phyloP scores from a whole-genome alignment of 1,140 invertebrate species.

The Bombus fervidus region DNA sequence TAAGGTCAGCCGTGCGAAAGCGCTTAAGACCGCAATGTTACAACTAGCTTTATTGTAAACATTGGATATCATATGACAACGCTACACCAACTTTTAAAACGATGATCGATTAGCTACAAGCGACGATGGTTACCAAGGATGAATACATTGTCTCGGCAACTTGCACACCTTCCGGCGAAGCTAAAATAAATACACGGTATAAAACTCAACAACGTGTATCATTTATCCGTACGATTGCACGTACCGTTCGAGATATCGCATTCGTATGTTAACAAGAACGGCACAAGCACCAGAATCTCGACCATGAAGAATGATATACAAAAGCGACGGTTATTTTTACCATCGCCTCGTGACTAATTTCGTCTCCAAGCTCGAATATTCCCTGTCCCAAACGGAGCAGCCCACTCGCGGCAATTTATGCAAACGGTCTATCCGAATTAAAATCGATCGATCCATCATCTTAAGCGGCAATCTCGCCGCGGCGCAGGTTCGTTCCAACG shows the following conservation, averaged over 20 bases:
- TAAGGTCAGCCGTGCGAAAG: background rate
- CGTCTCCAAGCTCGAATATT: background rate
- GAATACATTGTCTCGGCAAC: background rate
- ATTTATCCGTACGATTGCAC: background rate
- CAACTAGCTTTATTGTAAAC: constrained; percentile 11
- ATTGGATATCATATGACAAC: background rate
- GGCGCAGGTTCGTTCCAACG: background rate
- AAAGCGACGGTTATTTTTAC: background rate
- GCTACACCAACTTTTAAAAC: background rate
- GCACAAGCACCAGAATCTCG: background rate
- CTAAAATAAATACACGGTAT: background rate
- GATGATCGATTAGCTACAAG: constrained; percentile 11
- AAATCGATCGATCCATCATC: constrained; percentile 46
- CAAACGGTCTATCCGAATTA: constrained; percentile 19
- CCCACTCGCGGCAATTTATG: constrained; percentile 38
- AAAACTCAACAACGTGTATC: background rate
- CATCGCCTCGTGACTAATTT: background rate
- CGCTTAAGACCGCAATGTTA: constrained; percentile 10
- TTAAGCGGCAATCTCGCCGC: constrained; percentile 24
- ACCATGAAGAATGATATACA: background rate
- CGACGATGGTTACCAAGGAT: constrained; percentile 18
- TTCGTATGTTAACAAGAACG: background rate
- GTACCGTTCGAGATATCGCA: background rate
- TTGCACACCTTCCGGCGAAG: background rate
- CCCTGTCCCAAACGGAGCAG: background rate